phyloP scores from a whole-genome alignment of 1,140 invertebrate genomes.

The Physella acuta region DNA sequence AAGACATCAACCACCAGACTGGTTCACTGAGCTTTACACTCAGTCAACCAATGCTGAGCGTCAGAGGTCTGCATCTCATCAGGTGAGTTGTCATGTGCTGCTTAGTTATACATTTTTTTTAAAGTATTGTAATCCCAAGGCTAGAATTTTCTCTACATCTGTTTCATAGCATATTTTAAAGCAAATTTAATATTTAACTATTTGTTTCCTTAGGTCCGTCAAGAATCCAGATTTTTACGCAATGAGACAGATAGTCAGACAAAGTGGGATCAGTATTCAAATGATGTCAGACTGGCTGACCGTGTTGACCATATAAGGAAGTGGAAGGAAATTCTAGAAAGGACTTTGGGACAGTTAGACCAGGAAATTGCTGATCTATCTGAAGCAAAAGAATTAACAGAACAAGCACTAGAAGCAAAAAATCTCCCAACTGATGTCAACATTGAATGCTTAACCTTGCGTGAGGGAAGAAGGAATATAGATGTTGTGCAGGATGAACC shows the following conservation, averaged over 20 bases:
- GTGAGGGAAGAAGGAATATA: conserved; percentile 75
- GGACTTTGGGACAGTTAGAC: conserved; percentile 70
- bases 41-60: conserved; percentile 61
- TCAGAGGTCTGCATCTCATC: conserved; percentile 64
- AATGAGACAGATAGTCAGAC: conserved; percentile 79
- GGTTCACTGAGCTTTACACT: conserved; percentile 60
- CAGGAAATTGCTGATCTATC: conserved; percentile 71
- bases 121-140: not conserved
- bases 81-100: conserved; percentile 16
- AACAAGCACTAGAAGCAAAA: conserved; percentile 74
- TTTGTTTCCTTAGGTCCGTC: conserved; percentile 67
- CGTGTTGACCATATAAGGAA: conserved; percentile 63
- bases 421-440: conserved; percentile 74
- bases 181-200: not conserved
- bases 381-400: conserved; percentile 77
- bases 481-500: conserved; percentile 83
- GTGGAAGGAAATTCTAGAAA: conserved; percentile 74
- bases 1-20: conserved; percentile 56
- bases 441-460: conserved; percentile 76
- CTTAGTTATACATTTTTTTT: too few relatives aligned
- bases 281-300: conserved; percentile 73
- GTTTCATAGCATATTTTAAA: conserved; percentile 1
- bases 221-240: conserved; percentile 71
- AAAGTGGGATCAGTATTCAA: conserved; percentile 81
- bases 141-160: not conserved